Conservation (phyloP, 2,797 vertebrate genomes). For the Falco rusticolus region DNA sequence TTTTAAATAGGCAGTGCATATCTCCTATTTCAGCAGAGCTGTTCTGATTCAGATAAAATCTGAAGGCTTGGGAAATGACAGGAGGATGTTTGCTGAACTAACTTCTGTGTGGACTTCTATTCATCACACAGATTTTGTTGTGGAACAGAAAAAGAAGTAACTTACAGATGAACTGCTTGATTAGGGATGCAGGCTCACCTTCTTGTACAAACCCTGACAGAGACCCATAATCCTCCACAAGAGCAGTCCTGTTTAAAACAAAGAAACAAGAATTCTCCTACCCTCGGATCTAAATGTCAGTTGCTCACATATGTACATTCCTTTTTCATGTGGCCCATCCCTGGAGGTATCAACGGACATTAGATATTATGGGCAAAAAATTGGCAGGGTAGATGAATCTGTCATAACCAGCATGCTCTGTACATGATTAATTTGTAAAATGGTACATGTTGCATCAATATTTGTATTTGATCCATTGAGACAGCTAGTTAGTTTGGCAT, state of each 20-base stretch:
- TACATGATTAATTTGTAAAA: constrained; percentile 48
- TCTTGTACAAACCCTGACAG: neutral
- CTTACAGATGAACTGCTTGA: neutral
- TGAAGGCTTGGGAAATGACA: neutral
- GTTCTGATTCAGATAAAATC: neutral
- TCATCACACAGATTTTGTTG: neutral
- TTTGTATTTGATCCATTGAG: constrained; percentile 55
- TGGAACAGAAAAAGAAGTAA: neutral
- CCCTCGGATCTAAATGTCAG: neutral
- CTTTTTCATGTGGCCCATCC: constrained; percentile 18
- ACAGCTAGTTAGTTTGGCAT: constrained; percentile 42
- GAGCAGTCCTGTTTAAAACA: neutral
- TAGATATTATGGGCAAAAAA: constrained; percentile 11
- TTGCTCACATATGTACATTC: neutral
- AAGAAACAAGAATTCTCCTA: neutral
- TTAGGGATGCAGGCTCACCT: neutral
- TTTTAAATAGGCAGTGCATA: neutral
- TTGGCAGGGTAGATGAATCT: constrained; percentile 9
- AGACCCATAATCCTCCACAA: neutral
- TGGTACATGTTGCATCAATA: constrained; percentile 36
- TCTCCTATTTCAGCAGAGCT: neutral
- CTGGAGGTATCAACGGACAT: neutral
- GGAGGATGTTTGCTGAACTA: neutral
- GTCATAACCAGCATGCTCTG: constrained; percentile 13
- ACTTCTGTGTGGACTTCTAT: neutral